phyloP scores from a whole-genome alignment of 2,888 invertebrate genomes.

The Xylocampa areola region DNA sequence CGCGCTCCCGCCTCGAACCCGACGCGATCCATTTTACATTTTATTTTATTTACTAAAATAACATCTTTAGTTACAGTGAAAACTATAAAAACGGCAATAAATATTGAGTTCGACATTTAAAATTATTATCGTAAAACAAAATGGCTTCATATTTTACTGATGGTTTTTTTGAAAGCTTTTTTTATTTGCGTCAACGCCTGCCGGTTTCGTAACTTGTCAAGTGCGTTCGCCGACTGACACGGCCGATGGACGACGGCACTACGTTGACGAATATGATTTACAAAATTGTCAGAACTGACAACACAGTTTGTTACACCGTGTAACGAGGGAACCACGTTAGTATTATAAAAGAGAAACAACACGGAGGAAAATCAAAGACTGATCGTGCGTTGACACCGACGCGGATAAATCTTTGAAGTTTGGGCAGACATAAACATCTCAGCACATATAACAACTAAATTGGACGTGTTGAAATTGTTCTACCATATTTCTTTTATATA shows the following conservation, averaged over 20 bases:
- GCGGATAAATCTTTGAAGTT: slow-evolving; percentile 48
- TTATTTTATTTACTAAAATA: slow-evolving; percentile 82
- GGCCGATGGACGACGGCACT: slow-evolving; percentile 32
- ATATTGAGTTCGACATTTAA: slow-evolving; percentile 73
- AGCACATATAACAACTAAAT: slow-evolving; percentile 50
- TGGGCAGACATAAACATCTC: slow-evolving; percentile 44
- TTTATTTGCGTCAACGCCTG: slow-evolving; percentile 61
- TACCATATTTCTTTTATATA: slow-evolving; percentile 47
- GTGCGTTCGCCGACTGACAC: slow-evolving; percentile 25
- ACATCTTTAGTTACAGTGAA: slow-evolving; percentile 78
- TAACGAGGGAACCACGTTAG: slow-evolving; percentile 22
- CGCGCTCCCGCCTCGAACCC: slow-evolving; percentile 58
- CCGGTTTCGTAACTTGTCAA: slow-evolving; percentile 52
- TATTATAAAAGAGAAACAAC: slow-evolving; percentile 27
- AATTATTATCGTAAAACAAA: slow-evolving; percentile 74
- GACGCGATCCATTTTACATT: slow-evolving; percentile 58
- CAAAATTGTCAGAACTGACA: slow-evolving; percentile 57
- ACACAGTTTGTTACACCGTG: slow-evolving; percentile 49
- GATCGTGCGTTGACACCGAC: slow-evolving; percentile 34
- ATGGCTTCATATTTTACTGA: slow-evolving; percentile 61
- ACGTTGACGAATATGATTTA: slow-evolving; percentile 61
- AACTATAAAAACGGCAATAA: slow-evolving; percentile 75
- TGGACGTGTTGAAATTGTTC: slow-evolving; percentile 44
- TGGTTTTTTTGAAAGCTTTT: slow-evolving; percentile 56
- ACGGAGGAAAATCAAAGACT: slow-evolving; percentile 31